Evolutionary conservation across 2,888 invertebrate species (phyloP).

Genomic region (Philopedon plagiatum): DNA sequence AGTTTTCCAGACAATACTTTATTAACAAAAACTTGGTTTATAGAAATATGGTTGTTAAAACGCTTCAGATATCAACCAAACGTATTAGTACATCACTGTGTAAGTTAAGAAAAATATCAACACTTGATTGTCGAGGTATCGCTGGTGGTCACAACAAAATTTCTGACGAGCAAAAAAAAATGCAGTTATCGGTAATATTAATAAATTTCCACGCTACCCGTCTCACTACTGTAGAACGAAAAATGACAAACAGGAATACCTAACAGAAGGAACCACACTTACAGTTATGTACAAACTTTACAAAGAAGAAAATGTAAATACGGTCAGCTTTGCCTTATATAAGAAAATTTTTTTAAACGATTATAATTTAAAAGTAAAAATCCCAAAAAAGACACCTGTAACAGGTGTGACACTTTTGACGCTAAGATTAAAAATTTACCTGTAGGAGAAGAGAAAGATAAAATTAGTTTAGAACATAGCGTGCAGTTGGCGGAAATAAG

Average conservation of each 20-base stretch:
- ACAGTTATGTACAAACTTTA: constrained; percentile 37
- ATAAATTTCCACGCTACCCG: constrained; percentile 20
- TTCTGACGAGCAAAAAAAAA: constrained; percentile 29
- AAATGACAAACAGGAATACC: constrained; percentile 5
- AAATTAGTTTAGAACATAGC: constrained; percentile 18
- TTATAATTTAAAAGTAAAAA: constrained; percentile 28
- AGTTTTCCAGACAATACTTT: constrained; percentile 18
- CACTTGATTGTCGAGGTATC: constrained; percentile 41
- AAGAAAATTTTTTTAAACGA: constrained; percentile 32
- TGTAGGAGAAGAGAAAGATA: constrained; percentile 17
- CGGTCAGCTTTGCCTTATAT: constrained; percentile 32
- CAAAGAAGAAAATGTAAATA: constrained; percentile 32
- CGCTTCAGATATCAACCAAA: constrained; percentile 20
- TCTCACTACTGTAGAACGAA: constrained; percentile 24
- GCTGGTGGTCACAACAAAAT: constrained; percentile 49
- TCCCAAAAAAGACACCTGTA: constrained; percentile 7
- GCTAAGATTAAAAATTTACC: neutral
- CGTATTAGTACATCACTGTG: constrained; percentile 14
- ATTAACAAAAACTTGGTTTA: constrained; percentile 11
- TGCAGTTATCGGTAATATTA: constrained; percentile 16
- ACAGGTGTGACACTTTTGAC: constrained; percentile 5
- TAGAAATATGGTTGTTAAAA: constrained; percentile 30
- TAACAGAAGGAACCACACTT: constrained; percentile 17
- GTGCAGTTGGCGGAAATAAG: neutral
- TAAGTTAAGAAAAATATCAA: constrained; percentile 16